These are phyloP conservation scores for Scylla paramamosain DNA, from an alignment of 1,140 invertebrate genomes.

Conservation along the genomic window DNA sequence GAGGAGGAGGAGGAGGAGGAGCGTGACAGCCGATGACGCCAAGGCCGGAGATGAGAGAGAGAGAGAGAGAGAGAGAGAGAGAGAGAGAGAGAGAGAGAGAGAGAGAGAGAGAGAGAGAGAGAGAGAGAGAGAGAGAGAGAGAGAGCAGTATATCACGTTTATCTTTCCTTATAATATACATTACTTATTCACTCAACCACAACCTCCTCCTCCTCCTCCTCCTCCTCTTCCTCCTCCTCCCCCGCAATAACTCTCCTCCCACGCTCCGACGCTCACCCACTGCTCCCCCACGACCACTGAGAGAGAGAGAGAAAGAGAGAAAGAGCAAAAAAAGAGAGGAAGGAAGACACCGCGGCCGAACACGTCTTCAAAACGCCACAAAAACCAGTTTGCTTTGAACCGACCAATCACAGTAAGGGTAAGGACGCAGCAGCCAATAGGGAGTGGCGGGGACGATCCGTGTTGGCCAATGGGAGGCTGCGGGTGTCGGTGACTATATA, in stretches of 20 bases:
- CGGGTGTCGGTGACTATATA: background rate
- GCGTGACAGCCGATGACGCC: background rate
- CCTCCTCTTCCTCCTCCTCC: background rate
- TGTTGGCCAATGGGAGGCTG: background rate
- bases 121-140: conserved; percentile 52
- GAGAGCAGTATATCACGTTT: background rate
- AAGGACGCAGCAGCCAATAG: background rate
- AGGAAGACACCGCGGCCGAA: background rate
- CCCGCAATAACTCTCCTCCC: no score
- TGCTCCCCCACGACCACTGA: no score
- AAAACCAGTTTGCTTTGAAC: background rate
- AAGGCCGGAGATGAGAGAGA: conserved; percentile 4
- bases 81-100: conserved; percentile 42
- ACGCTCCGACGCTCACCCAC: no score
- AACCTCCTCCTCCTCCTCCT: background rate
- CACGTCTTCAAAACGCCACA: background rate
- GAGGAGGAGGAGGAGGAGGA: background rate
- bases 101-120: conserved; percentile 47
- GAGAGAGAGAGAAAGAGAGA: background rate
- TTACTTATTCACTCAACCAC: background rate
- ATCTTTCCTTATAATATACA: background rate
- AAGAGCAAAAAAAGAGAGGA: background rate
- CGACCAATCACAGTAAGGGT: background rate
- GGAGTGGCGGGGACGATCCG: no score
- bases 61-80: conserved; percentile 53